Evolutionary conservation across 2,113 vertebrate genomes (phyloP), one percentile per base, ranked within the genome.

Genomic region (Chaetura pelagica): DNA sequence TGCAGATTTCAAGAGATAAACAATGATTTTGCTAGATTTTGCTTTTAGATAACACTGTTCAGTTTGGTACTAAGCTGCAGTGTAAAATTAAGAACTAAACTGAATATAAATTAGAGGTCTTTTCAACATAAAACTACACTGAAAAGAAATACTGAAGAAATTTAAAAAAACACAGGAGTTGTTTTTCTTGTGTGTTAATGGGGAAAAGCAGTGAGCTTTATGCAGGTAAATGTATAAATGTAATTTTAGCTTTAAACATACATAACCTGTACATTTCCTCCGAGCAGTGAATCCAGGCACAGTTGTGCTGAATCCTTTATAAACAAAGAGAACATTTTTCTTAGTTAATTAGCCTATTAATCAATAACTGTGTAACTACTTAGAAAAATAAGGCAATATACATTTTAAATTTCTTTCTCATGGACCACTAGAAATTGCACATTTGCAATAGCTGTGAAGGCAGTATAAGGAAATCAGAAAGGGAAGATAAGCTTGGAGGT

Each of bases 351-450:
- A 73, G 11, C 16, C 83, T 51, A 90, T 88, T 85, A 76, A 86
- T 94, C 58, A 76, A 85, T 88, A 93, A 88, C 67, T 83, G 40
- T 76, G 34, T 73, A 84, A 93, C 87, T 84, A 42, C 21, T 42
- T 88, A 64, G 62, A 38, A 82, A 68, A 26, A 48, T 55, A 61
- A 75, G 26, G 26, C 40, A 83, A 54, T 38, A 44, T 14, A 49
- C 13, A 6, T 0, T 90, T 78, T 79, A 18, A 82, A 87, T 85
- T 88, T 90, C 30, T 30, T 86, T 83, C 38, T 59, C 11, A 48
- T 35, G 12, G 42, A 82, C 62, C 4, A 5, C 48, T 78, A 20
- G 62, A 82, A 87, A 59, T 54, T 27, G 9, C 1, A 1, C 57
- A 62, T 16, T 84, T 75, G 42, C 42, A 75, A 38, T 58, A 78